Evolutionary conservation across 2,888 invertebrate genomes (phyloP), one percentile per base, ranked within the genome.

Genomic region (Platycheirus rosarum): DNA sequence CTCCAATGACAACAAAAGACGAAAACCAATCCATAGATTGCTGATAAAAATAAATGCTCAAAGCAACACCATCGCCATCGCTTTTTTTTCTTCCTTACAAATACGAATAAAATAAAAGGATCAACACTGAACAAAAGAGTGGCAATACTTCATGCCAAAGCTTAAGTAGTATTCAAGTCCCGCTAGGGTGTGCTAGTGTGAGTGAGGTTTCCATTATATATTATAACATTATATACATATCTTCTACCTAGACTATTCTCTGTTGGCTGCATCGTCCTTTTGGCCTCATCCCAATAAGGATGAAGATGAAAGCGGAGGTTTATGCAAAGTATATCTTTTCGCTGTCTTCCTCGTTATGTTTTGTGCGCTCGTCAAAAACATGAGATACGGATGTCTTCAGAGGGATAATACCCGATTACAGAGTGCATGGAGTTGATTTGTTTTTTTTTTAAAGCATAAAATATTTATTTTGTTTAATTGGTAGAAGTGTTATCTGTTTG

Each of bases 351-450:
- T 14, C 29, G 9, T 18, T n/a, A 32, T 40, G 40, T 53, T 42
- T 44, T 53, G 40, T 20, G 13, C 60, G 13, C 40, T 20, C 37
- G 42, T 44, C 18, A 23, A 48, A n/a, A 51, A 46, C 63, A 57
- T 44, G 71, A 51, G 48, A 68, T 71, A 35, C 77, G 77, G 77
- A 82, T 77, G 29, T 82, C 71, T 68, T 55, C 29, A 66, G 71
- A 55, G 68, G 71, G 77, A 68, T 82, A 68, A 73, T 68, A 77
- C 77, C 60, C 62, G 68, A 77, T 40, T 62, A 63, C 35, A 66
- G 71, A 62, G 26, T n/a, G n/a, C 14, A 7, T 40, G 37, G 37
- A 40, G n/a, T 32, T 53, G n/a, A 35, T 9, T 1, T 9, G 23
- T 18, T 35, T 13, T 20, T 20, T 55, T 9, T 53, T 35, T 6